Evolutionary conservation across 2,113 vertebrate genomes (phyloP), one percentile per base, ranked within the genome.

Genomic region (Pachycephala philippinensis): DNA sequence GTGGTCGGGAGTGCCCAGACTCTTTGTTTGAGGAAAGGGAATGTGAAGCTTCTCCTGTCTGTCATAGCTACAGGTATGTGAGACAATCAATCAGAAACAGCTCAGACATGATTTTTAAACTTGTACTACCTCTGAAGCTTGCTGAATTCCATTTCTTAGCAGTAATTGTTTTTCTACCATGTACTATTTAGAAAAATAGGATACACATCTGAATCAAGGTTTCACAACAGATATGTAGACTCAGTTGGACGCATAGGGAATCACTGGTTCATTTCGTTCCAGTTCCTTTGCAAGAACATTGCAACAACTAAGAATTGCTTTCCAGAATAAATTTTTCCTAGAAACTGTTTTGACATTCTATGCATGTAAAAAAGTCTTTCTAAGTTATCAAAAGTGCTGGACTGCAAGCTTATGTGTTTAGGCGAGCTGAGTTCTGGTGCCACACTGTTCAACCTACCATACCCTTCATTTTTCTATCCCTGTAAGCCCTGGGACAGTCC

Each of bases 1-100:
- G 99, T 24, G 99, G 99, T 69, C 98, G 98, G 60, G 99, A 99
- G n/a, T 99, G 99, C 96, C 98, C 98, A 0, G 99, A 99, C 19
- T 95, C 98, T 12, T 98, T 99, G 53, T 98, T 99, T 69, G 99
- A 99, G 92, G 99, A 99, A 92, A 98, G 96, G 90, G 98, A 99
- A 39, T 99, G 99, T 10, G 98, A 99, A 81, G 74, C 94, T 30
- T 97, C 98, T 49, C 97, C 95, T 5, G 57, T 96, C 72, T 99
- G 99, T 93, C 98, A 98, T 3, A 99, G 97, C 52, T 99, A 98
- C 98, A 99, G 99, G 99, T 99, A 98, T 95, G 49, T 77, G 64
- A 26, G 21, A 68, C 15, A 33, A 71, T 57, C 31, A 47, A 37
- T 18, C 30, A 77, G 24, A n/a, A 35, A 40, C 19, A 56, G 21